Percentiles rank a stretch among this genome's conserved stretches.
These are phyloP conservation scores for Arge pagana DNA, from an alignment of 2,888 invertebrate genomes.

Conservation along the genomic window DNA sequence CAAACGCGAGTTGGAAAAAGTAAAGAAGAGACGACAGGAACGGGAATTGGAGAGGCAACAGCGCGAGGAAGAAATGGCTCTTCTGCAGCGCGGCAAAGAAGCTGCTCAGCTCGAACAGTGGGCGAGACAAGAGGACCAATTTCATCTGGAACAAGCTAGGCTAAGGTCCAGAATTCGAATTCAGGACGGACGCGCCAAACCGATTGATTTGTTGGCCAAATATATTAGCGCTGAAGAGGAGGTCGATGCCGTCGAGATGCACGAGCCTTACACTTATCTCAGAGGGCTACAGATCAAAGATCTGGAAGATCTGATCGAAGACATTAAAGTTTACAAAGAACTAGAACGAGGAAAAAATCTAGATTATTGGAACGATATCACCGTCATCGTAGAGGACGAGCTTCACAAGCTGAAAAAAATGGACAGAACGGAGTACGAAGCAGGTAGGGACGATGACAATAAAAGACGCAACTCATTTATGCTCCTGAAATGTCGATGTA, in stretches of 20 bases:
- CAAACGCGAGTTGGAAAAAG: slow-evolving; percentile 89
- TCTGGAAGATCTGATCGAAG: slow-evolving; percentile 93
- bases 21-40: slow-evolving; percentile 87
- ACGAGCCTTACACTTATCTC: slow-evolving; percentile 95
- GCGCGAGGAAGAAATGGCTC: slow-evolving; percentile 80
- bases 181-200: slow-evolving; percentile 95
- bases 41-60: slow-evolving; percentile 85
- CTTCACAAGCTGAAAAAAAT: slow-evolving; percentile 81
- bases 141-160: slow-evolving; percentile 95
- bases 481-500: not conserved
- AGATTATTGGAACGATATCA: slow-evolving; percentile 95
- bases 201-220: slow-evolving; percentile 95
- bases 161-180: slow-evolving; percentile 93
- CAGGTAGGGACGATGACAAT: slow-evolving; percentile 48
- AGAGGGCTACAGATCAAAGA: slow-evolving; percentile 89
- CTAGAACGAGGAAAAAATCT: slow-evolving; percentile 86
- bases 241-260: slow-evolving; percentile 94
- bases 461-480: not conserved
- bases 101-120: slow-evolving; percentile 91
- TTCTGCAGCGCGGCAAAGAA: slow-evolving; percentile 86
- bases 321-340: slow-evolving; percentile 94
- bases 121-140: slow-evolving; percentile 96
- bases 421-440: slow-evolving; percentile 68
- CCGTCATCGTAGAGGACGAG: slow-evolving; percentile 93
- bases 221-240: slow-evolving; percentile 91